phyloP scores from a whole-genome alignment of 2,888 invertebrate genomes.

The Epistrophella euchroma region DNA sequence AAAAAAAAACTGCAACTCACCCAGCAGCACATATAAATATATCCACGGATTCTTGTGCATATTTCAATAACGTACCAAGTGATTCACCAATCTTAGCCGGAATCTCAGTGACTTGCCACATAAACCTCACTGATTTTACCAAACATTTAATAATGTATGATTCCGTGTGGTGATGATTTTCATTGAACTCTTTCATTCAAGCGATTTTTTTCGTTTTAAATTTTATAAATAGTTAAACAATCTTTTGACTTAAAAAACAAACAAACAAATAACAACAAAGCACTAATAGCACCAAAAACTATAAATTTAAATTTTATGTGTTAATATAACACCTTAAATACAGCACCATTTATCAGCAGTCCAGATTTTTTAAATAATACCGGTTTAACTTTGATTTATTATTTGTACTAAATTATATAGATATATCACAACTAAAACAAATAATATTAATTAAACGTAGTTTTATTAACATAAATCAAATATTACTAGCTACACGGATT shows the following conservation, averaged over 20 bases:
- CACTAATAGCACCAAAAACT: slow-evolving; percentile 13
- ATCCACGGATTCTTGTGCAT: slow-evolving; percentile 84
- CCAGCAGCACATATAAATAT: slow-evolving; percentile 84
- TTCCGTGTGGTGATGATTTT: slow-evolving; percentile 76
- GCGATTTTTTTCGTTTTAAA: neutral
- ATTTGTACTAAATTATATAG: slow-evolving; percentile 39
- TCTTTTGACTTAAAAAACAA: no score
- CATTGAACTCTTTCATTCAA: slow-evolving; percentile 76
- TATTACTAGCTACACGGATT: neutral
- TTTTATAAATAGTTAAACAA: neutral
- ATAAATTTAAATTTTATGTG: slow-evolving; percentile 11
- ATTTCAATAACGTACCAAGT: slow-evolving; percentile 83
- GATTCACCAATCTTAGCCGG: slow-evolving; percentile 84
- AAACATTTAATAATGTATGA: slow-evolving; percentile 83
- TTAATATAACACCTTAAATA: slow-evolving; percentile 40
- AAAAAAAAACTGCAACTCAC: slow-evolving; percentile 78
- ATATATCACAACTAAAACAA: slow-evolving; percentile 48
- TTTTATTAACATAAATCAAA: neutral
- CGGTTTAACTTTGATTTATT: slow-evolving; percentile 22
- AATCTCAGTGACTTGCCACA: slow-evolving; percentile 84
- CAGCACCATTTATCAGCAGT: slow-evolving; percentile 41
- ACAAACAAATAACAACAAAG: slow-evolving; percentile 22
- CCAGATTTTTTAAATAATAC: neutral
- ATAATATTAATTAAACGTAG: slow-evolving; percentile 7
- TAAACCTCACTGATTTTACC: slow-evolving; percentile 82